These are phyloP conservation scores for Gadus chalcogrammus DNA, from an alignment of 2,113 vertebrate species.

Conservation along the genomic window DNA sequence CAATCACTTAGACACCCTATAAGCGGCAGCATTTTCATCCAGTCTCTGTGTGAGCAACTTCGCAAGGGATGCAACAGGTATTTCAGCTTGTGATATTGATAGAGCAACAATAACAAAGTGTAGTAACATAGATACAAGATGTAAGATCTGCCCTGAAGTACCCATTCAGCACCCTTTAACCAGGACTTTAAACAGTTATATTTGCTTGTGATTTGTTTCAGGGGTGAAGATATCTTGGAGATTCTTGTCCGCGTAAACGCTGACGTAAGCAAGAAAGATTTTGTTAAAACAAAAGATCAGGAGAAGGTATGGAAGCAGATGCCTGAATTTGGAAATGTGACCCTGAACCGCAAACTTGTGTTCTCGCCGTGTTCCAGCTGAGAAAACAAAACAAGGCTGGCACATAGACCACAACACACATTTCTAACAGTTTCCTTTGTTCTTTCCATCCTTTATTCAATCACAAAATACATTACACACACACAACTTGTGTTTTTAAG, in stretches of 20 bases:
- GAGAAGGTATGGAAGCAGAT: constrained; percentile 73
- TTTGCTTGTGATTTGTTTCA: constrained; percentile 38
- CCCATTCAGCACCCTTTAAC: not conserved
- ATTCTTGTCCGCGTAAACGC: constrained; percentile 80
- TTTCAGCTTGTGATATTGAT: not conserved
- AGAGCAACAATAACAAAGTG: not conserved
- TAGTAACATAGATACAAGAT: not conserved
- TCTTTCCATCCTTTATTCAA: no score
- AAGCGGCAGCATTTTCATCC: constrained; percentile 74
- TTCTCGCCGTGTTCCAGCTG: constrained; percentile 47
- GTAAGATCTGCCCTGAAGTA: not conserved
- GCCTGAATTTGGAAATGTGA: constrained; percentile 73
- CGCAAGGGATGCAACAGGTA: constrained; percentile 73
- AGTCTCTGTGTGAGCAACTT: constrained; percentile 74
- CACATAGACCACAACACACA: no score
- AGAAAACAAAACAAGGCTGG: not conserved
- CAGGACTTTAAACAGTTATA: not conserved
- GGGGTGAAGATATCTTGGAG: constrained; percentile 73
- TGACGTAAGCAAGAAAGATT: constrained; percentile 69
- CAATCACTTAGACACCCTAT: constrained; percentile 34
- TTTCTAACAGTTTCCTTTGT: no score
- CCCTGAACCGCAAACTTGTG: constrained; percentile 76
- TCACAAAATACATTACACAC: no score
- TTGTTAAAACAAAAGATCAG: rapidly evolving
- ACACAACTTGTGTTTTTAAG: no score